Evolutionary conservation across 1,140 invertebrate species (phyloP).

Genomic region (Drosophila jambulina): DNA sequence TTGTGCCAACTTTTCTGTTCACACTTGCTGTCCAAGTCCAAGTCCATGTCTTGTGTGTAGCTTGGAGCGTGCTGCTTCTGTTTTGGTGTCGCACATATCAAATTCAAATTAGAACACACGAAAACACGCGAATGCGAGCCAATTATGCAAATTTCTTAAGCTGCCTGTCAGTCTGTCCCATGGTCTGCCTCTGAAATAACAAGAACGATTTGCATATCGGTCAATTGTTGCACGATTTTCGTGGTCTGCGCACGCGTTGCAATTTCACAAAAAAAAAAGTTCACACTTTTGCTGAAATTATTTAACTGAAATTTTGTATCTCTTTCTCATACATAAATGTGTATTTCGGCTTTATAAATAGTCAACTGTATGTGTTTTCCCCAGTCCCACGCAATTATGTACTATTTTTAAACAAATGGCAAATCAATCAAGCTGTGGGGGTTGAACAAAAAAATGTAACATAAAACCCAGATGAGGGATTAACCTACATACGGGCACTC

Average conservation of each 20-base stretch:
- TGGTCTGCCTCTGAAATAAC: constrained; percentile 47
- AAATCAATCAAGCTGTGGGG: constrained; percentile 58
- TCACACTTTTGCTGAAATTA: constrained; percentile 38
- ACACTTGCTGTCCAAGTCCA: constrained; percentile 49
- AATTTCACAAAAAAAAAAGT: constrained; percentile 57
- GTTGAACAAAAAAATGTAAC: constrained; percentile 52
- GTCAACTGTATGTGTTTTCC: constrained; percentile 19
- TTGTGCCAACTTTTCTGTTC: constrained; percentile 37
- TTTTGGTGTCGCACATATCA: constrained; percentile 56
- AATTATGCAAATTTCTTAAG: constrained; percentile 71
- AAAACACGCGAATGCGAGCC: constrained; percentile 59
- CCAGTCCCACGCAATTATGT: constrained; percentile 36
- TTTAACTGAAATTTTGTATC: constrained; percentile 21
- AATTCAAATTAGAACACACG: constrained; percentile 74
- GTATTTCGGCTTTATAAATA: constrained; percentile 35
- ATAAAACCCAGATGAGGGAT: constrained; percentile 69
- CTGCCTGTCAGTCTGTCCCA: constrained; percentile 25
- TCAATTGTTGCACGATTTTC: constrained; percentile 77
- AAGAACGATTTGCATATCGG: constrained; percentile 72
- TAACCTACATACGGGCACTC: constrained; percentile 68
- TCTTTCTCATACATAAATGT: neutral
- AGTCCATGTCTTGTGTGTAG: constrained; percentile 26
- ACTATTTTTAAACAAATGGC: constrained; percentile 72
- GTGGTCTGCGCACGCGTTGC: constrained; percentile 61
- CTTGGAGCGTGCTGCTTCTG: constrained; percentile 59